phyloP scores from a whole-genome alignment of 2,888 invertebrate genomes.

The Drosophila stalkeri region DNA sequence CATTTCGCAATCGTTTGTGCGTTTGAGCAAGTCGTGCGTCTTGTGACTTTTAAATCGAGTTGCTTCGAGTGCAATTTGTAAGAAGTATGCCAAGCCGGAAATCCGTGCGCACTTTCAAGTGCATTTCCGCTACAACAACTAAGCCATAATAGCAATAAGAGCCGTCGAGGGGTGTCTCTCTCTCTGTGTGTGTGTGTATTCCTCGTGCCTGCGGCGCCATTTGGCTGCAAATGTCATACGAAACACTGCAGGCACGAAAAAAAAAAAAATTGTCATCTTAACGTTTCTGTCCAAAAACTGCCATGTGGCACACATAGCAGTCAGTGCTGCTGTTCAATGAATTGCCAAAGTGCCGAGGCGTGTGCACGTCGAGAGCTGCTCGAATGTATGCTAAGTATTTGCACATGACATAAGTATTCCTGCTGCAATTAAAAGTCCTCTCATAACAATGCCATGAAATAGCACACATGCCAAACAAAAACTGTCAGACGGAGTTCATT shows the following conservation, averaged over 20 bases:
- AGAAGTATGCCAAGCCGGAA: conserved; percentile 57
- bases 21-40: conserved; percentile 31
- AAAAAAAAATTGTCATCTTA: conserved; percentile 55
- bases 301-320: conserved; percentile 45
- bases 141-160: conserved; percentile 14
- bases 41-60: conserved; percentile 17
- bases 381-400: conserved; percentile 52
- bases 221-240: conserved; percentile 39
- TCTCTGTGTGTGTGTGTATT: background rate
- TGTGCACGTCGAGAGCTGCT: conserved; percentile 42
- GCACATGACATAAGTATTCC: conserved; percentile 21
- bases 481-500: background rate
- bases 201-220: conserved; percentile 51
- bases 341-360: conserved; percentile 50
- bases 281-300: conserved; percentile 27
- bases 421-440: conserved; percentile 18
- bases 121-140: conserved; percentile 65
- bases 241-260: conserved; percentile 37
- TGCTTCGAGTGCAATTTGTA: conserved; percentile 17
- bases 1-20: conserved; percentile 36
- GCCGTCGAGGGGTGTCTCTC: background rate
- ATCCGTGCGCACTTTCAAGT: conserved; percentile 68
- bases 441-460: background rate
- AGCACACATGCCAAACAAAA: background rate
- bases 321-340: conserved; percentile 23